These are phyloP conservation scores for Muschampia plurimacula DNA, from an alignment of 2,888 invertebrate genomes.

Conservation along the genomic window DNA sequence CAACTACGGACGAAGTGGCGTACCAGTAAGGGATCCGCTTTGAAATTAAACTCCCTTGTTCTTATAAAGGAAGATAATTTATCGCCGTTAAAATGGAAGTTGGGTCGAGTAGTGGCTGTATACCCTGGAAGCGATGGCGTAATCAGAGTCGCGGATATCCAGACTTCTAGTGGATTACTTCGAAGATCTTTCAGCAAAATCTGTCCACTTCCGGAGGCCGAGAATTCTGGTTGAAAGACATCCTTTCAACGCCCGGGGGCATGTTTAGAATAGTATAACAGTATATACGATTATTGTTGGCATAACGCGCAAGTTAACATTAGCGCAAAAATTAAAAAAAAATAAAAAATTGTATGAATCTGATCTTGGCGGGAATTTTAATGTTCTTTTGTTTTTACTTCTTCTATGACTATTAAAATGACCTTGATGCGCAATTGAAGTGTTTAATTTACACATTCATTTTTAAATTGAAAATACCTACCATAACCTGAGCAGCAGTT, in stretches of 20 bases:
- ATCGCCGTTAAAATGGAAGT: background rate
- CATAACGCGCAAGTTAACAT: too few relatives aligned
- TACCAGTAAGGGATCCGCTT: background rate
- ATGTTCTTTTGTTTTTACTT: too few relatives aligned
- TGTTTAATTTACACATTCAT: too few relatives aligned
- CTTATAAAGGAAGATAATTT: slow-evolving; percentile 33
- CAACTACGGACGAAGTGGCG: slow-evolving; percentile 41
- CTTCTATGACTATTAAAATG: too few relatives aligned
- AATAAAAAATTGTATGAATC: too few relatives aligned
- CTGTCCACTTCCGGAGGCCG: slow-evolving; percentile 16
- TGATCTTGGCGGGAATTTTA: too few relatives aligned
- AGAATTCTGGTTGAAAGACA: slow-evolving; percentile 21
- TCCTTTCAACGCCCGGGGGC: slow-evolving; percentile 34
- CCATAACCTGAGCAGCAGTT: too few relatives aligned
- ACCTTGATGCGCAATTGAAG: too few relatives aligned
- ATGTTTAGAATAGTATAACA: slow-evolving; percentile 13
- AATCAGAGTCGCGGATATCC: slow-evolving; percentile 24
- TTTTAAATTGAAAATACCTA: too few relatives aligned
- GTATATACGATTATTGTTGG: too few relatives aligned
- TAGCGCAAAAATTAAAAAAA: too few relatives aligned
- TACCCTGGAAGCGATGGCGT: slow-evolving; percentile 33
- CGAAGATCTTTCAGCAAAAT: slow-evolving; percentile 27
- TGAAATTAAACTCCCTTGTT: slow-evolving; percentile 34
- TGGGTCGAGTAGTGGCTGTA: slow-evolving; percentile 9
- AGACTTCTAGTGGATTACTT: slow-evolving; percentile 17